phyloP scores from a whole-genome alignment of 2,888 invertebrate species.

The Spicauda simplicius region DNA sequence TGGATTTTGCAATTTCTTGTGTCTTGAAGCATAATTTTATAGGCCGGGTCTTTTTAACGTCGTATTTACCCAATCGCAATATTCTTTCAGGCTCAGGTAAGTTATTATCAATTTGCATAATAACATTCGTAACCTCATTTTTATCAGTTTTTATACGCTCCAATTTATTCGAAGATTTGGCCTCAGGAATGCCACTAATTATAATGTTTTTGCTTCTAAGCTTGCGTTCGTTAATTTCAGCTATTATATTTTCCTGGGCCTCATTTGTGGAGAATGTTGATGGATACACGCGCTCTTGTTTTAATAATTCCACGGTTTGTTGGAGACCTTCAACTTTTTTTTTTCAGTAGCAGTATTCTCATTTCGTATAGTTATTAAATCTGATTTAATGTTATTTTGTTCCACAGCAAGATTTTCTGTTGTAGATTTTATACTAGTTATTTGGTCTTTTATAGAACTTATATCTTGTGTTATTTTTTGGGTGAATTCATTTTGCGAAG shows the following conservation, averaged over 20 bases:
- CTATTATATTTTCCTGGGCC: constrained; percentile 19
- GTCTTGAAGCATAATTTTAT: too few relatives aligned
- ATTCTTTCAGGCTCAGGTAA: constrained; percentile 29
- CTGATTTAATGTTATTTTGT: too few relatives aligned
- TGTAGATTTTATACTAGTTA: constrained; percentile 24
- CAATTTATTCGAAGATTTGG: not conserved
- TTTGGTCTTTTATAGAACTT: constrained; percentile 33
- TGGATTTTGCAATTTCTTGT: too few relatives aligned
- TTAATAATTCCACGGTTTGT: not conserved
- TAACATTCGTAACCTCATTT: constrained; percentile 12
- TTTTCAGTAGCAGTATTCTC: too few relatives aligned
- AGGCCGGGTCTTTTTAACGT: constrained; percentile 16
- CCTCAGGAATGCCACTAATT: constrained; percentile 27
- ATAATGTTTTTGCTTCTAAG: constrained; percentile 29
- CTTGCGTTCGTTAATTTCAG: constrained; percentile 26
- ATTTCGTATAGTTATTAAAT: too few relatives aligned
- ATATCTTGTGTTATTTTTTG: constrained; percentile 28
- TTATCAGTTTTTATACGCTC: constrained; percentile 16
- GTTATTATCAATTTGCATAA: constrained; percentile 6
- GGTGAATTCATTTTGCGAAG: constrained; percentile 28
- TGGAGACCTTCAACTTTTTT: constrained; percentile 27
- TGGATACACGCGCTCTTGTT: not conserved
- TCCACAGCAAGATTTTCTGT: constrained; percentile 27
- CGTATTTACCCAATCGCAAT: constrained; percentile 35
- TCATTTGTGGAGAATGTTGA: not conserved